phyloP scores from a whole-genome alignment of 2,888 invertebrate species.

The Drosophila rellima region DNA sequence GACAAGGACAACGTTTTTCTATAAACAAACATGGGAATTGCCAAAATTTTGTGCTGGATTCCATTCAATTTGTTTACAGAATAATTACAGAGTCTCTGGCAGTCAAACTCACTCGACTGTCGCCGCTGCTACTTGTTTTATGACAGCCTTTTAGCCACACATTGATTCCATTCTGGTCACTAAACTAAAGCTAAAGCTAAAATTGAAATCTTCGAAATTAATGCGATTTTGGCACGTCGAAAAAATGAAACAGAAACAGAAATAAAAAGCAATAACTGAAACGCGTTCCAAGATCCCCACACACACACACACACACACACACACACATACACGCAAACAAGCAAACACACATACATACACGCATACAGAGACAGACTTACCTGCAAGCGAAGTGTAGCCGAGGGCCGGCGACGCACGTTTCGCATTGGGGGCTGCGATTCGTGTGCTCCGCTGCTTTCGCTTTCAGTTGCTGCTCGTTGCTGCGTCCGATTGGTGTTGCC shows the following conservation, averaged over 20 bases:
- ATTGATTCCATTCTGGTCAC: conserved; percentile 46
- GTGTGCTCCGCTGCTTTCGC: conserved; percentile 75
- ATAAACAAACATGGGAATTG: no score
- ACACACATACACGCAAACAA: conserved; percentile 4
- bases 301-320: conserved; percentile 2
- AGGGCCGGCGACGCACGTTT: conserved; percentile 48
- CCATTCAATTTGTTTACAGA: background rate
- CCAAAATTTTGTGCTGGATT: no score
- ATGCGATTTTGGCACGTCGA: conserved; percentile 73
- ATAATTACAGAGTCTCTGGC: no score
- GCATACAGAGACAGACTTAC: background rate
- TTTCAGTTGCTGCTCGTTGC: conserved; percentile 83
- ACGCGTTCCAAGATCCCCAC: conserved; percentile 68
- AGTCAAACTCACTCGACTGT: background rate
- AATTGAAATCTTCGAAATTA: conserved; percentile 57
- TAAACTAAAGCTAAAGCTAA: conserved; percentile 37
- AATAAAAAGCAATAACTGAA: conserved; percentile 32
- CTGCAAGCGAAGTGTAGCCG: conserved; percentile 44
- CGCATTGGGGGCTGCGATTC: conserved; percentile 59
- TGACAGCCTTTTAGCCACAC: conserved; percentile 34
- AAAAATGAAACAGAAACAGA: conserved; percentile 12
- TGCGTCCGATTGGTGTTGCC: conserved; percentile 82
- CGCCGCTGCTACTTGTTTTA: conserved; percentile 9
- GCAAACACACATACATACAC: background rate
- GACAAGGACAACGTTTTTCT: no score